A percentile compares a stretch with the other conserved stretches of the same genome.
Evolutionary conservation across 2,888 invertebrate genomes (phyloP).

Genomic region (Carabus problematicus): DNA sequence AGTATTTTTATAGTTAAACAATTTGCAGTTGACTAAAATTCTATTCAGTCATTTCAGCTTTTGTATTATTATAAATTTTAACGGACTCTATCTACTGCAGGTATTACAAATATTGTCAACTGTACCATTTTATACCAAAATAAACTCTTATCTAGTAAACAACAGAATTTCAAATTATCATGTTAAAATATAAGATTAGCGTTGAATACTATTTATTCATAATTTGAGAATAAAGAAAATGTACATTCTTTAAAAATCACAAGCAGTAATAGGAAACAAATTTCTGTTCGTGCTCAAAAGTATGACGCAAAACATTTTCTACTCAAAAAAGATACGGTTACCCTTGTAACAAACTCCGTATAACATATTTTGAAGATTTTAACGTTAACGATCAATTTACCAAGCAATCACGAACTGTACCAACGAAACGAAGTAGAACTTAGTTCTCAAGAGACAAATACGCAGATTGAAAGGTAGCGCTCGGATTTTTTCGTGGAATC

Average conservation of each 20-base stretch:
- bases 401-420: background rate
- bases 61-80: no score
- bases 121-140: background rate
- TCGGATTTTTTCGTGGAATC: no score
- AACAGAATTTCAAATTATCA: background rate
- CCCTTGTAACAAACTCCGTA: background rate
- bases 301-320: no score
- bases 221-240: background rate
- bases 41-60: no score
- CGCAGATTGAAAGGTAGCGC: background rate
- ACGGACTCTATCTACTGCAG: no score
- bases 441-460: background rate
- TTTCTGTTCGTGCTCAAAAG: background rate
- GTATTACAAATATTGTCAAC: no score
- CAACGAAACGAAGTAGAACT: background rate
- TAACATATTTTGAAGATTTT: background rate
- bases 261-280: background rate
- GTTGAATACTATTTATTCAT: background rate
- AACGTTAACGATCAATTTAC: constrained; percentile 11
- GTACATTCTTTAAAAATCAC: no score
- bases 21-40: background rate
- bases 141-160: background rate
- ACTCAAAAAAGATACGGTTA: background rate
- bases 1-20: no score
- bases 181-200: background rate